phyloP scores from a whole-genome alignment of 2,797 vertebrate species.

The Etheostoma nigrum region DNA sequence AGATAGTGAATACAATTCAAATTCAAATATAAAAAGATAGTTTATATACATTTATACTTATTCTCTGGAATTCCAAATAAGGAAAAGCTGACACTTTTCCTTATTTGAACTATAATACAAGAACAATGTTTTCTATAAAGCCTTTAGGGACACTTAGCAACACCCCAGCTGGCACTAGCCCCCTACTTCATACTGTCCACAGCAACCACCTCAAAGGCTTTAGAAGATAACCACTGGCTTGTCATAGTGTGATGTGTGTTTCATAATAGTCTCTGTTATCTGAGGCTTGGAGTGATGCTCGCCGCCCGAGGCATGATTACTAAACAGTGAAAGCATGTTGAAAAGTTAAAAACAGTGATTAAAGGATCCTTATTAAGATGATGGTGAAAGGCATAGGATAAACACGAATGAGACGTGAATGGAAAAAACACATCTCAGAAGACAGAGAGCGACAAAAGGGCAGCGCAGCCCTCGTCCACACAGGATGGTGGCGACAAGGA shows the following conservation, averaged over 20 bases:
- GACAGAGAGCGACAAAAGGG: background rate
- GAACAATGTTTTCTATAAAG: conserved; percentile 39
- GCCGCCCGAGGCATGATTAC: conserved; percentile 51
- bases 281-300: conserved; percentile 33
- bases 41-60: background rate
- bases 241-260: conserved; percentile 43
- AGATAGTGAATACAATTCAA: conserved; percentile 16
- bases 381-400: conserved; percentile 12
- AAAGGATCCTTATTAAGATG: conserved; percentile 26
- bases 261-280: conserved; percentile 27
- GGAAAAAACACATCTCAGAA: conserved; percentile 13
- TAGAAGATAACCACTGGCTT: conserved; percentile 44
- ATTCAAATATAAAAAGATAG: conserved; percentile 10
- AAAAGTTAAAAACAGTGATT: conserved; percentile 61
- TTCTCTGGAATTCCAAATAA: conserved; percentile 2
- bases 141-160: conserved; percentile 33
- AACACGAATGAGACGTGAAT: conserved; percentile 5
- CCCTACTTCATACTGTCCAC: conserved; percentile 28
- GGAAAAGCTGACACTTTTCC: too few species aligned
- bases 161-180: conserved; percentile 41
- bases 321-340: conserved; percentile 50
- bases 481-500: too few species aligned
- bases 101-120: conserved; percentile 36
- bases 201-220: conserved; percentile 54
- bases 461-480: too few species aligned